Evolutionary conservation across 2,888 invertebrate genomes (phyloP).

Genomic region (Volucella zonaria): DNA sequence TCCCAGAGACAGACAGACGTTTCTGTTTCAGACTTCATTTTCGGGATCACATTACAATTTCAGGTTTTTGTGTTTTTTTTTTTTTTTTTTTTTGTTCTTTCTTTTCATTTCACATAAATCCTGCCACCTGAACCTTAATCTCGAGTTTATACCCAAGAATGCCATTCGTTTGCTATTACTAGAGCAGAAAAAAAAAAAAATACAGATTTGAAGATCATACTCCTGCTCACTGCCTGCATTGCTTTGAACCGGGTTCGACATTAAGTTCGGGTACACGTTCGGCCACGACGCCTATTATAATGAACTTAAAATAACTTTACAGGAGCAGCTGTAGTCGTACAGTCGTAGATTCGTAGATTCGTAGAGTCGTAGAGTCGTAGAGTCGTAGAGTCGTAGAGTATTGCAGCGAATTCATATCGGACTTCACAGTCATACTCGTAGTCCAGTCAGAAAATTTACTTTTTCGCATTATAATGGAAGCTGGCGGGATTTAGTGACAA

Average conservation of each 20-base stretch:
- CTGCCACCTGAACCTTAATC: constrained; percentile 66
- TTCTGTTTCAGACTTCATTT: constrained; percentile 35
- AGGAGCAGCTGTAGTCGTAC: not conserved
- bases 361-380: too few species aligned
- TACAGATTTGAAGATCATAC: constrained; percentile 32
- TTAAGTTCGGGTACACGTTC: too few species aligned
- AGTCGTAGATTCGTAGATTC: too few species aligned
- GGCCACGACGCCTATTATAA: constrained; percentile 45
- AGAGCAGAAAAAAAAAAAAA: not conserved
- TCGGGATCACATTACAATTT: constrained; percentile 60
- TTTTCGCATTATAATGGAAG: constrained; percentile 61
- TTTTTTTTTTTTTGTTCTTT: not conserved
- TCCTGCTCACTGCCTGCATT: not conserved
- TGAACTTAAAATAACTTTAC: constrained; percentile 63
- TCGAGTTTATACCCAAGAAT: constrained; percentile 32
- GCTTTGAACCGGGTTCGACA: constrained; percentile 5
- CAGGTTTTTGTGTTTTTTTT: constrained; percentile 34
- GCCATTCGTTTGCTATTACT: constrained; percentile 43
- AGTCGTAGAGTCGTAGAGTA: too few species aligned
- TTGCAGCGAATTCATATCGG: constrained; percentile 61
- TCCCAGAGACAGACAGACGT: constrained; percentile 48
- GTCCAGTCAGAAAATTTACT: constrained; percentile 60
- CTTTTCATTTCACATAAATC: not conserved
- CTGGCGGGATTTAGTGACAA: constrained; percentile 55
- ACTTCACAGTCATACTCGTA: constrained; percentile 27